phyloP scores from a whole-genome alignment of 1,140 invertebrate species.

The Lepidostoma basale region DNA sequence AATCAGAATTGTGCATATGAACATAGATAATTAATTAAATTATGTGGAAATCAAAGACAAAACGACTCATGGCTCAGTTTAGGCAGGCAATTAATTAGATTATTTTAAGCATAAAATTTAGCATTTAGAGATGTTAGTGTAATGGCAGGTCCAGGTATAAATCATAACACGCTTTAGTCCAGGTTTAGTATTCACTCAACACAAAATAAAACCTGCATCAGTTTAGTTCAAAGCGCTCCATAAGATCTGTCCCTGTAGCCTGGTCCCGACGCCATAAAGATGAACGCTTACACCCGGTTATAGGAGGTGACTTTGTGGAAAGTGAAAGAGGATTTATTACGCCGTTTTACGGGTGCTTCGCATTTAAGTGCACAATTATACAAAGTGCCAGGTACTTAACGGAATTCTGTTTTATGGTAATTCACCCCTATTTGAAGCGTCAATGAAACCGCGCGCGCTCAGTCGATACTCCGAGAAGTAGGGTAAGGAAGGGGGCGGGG shows the following conservation, averaged over 20 bases:
- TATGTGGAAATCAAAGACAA: too few species aligned
- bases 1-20: too few species aligned
- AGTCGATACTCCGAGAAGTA: conserved; percentile 34
- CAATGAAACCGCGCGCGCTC: conserved; percentile 32
- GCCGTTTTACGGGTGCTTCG: background rate
- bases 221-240: conserved; percentile 10
- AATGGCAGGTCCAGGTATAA: background rate
- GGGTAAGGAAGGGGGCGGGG: background rate
- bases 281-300: background rate
- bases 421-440: conserved; percentile 33
- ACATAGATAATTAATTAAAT: too few species aligned
- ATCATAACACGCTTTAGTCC: background rate
- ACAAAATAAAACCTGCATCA: conserved; percentile 19
- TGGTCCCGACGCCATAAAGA: conserved; percentile 3
- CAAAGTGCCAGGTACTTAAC: conserved; percentile 12
- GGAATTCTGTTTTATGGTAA: conserved; percentile 24
- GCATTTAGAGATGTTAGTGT: background rate
- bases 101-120: too few species aligned
- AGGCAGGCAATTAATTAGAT: too few species aligned
- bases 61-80: too few species aligned
- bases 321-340: conserved; percentile 1
- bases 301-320: conserved; percentile 10
- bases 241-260: conserved; percentile 4
- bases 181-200: conserved; percentile 19
- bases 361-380: background rate